Evolutionary conservation across 2,113 vertebrate species (phyloP).

Genomic region (Mellivora capensis): DNA sequence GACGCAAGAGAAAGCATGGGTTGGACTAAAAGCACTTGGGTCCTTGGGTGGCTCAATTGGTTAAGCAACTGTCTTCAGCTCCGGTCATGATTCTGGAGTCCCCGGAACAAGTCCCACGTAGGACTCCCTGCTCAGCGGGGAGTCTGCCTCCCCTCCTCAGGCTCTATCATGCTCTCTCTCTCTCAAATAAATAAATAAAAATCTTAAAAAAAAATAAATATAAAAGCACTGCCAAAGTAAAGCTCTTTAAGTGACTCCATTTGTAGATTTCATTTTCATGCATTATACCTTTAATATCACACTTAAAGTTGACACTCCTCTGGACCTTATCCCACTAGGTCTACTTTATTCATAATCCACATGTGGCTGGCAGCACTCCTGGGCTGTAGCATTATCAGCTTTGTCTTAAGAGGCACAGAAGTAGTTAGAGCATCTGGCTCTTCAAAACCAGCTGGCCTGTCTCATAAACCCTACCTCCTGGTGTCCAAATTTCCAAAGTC

Average conservation of each 20-base stretch:
- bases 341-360: slow-evolving; percentile 8
- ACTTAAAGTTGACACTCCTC: not conserved
- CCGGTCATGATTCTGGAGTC: no score
- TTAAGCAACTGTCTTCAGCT: no score
- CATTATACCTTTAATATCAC: not conserved
- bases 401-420: slow-evolving; percentile 34
- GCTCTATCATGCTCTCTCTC: no score
- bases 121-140: no score
- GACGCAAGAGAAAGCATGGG: not conserved
- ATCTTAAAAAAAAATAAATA: not conserved
- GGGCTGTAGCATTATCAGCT: not conserved
- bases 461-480: slow-evolving; percentile 59
- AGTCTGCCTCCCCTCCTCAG: no score
- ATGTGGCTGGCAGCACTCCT: slow-evolving; percentile 29
- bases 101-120: no score
- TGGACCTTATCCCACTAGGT: not conserved
- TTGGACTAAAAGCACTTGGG: not conserved
- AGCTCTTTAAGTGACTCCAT: not conserved
- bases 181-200: no score
- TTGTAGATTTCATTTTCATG: not conserved
- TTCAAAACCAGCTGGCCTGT: slow-evolving; percentile 66
- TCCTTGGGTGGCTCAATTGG: no score
- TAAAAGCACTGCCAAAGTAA: not conserved
- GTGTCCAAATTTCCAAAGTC: slow-evolving; percentile 59
- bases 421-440: slow-evolving; percentile 64